These are phyloP conservation scores for Pyrocoelia pectoralis DNA, from an alignment of 2,888 invertebrate species.

Conservation along the genomic window DNA sequence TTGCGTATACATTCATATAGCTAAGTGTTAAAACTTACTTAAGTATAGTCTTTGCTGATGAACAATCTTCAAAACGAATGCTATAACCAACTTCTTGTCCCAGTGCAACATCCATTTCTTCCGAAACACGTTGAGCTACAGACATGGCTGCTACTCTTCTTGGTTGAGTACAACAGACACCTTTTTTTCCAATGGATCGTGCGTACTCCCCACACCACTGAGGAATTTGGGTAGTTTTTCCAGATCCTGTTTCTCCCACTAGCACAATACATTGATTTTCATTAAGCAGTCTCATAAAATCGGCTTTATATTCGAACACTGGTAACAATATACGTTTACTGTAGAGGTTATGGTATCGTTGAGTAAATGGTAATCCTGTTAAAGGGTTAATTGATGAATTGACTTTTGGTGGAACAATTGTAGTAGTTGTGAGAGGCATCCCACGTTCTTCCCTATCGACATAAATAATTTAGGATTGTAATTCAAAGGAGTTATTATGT, in stretches of 20 bases:
- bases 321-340: constrained; percentile 91
- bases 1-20: no score
- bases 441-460: constrained; percentile 65
- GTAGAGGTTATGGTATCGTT: constrained; percentile 87
- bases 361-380: constrained; percentile 84
- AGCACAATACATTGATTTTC: constrained; percentile 95
- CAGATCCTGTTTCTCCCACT: constrained; percentile 99
- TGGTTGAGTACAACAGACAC: constrained; percentile 96
- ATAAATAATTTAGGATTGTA: not conserved
- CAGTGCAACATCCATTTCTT: constrained; percentile 98
- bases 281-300: constrained; percentile 93
- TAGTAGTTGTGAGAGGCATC: constrained; percentile 33
- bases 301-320: constrained; percentile 97
- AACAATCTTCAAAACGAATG: constrained; percentile 99
- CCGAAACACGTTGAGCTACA: constrained; percentile 97
- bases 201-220: constrained; percentile 92
- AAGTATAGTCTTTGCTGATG: constrained; percentile 89
- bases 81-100: constrained; percentile 94
- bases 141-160: constrained; percentile 99
- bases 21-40: no score
- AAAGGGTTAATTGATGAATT: constrained; percentile 75
- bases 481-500: not conserved
- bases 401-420: constrained; percentile 50
- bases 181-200: constrained; percentile 70
- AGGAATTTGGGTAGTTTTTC: constrained; percentile 99